Conservation (phyloP, 2,113 vertebrate species). For the Myrmecobius fasciatus region DNA sequence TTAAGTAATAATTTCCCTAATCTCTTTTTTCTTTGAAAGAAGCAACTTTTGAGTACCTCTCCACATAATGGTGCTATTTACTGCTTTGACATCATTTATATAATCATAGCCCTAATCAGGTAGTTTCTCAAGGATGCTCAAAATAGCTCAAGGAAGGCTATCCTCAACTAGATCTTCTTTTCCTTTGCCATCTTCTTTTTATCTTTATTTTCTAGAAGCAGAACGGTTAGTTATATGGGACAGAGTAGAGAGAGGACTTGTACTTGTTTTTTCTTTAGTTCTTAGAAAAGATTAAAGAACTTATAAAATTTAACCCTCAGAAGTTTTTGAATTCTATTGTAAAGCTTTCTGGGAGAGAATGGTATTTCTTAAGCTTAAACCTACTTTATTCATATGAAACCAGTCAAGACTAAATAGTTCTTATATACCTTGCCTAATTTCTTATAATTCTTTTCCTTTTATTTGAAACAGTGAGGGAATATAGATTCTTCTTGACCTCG, state of each 20-base stretch:
- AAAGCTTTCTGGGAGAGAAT: slow-evolving; percentile 45
- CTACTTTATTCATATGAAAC: slow-evolving; percentile 29
- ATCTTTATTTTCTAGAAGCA: not conserved
- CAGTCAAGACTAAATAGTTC: slow-evolving; percentile 10
- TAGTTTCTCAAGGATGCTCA: not conserved
- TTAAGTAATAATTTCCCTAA: not conserved
- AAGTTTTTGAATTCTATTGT: slow-evolving; percentile 20
- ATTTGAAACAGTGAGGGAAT: slow-evolving; percentile 4
- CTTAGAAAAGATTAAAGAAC: slow-evolving; percentile 37
- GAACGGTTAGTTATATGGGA: not conserved
- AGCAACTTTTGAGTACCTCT: not conserved
- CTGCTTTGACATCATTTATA: not conserved
- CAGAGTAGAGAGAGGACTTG: not conserved
- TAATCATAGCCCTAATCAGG: not conserved
- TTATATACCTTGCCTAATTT: not conserved
- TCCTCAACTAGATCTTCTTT: not conserved
- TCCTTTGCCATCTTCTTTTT: not conserved
- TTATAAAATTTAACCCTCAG: slow-evolving; percentile 33
- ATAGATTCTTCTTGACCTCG: not conserved
- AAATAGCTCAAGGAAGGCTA: too few species aligned
- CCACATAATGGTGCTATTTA: not conserved
- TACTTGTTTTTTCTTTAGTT: slow-evolving; percentile 13
- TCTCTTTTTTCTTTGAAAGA: not conserved
- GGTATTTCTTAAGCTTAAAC: slow-evolving; percentile 1
- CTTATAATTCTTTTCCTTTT: not conserved